phyloP scores from a whole-genome alignment of 2,888 invertebrate genomes.

The Pseudococcus longispinus region DNA sequence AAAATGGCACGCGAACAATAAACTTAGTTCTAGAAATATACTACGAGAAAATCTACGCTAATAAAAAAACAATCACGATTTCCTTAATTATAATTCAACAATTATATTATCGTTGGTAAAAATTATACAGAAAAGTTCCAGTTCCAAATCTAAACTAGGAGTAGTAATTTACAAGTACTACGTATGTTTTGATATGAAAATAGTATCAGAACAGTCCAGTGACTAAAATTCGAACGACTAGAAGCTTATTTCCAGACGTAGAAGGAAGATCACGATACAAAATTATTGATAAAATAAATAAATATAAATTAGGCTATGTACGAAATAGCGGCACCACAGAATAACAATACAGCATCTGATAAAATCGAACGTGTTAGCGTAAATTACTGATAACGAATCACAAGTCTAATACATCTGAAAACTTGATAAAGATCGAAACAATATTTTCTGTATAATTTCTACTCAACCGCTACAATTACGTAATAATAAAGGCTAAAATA shows the following conservation, averaged over 20 bases:
- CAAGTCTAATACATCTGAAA: background rate
- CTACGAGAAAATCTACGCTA: background rate
- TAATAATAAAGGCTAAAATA: background rate
- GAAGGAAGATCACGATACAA: background rate
- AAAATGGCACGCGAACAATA: background rate
- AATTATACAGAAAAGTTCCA: background rate
- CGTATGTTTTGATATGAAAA: too few relatives aligned
- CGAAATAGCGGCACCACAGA: background rate
- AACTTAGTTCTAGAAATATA: background rate
- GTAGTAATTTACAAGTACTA: background rate
- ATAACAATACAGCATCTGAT: background rate
- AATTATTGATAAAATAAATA: too few relatives aligned
- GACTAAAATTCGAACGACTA: background rate
- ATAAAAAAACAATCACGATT: background rate
- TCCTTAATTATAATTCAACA: background rate
- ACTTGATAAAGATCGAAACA: background rate
- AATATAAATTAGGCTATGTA: background rate
- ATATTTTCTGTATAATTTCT: background rate
- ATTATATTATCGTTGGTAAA: background rate
- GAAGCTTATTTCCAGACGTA: background rate
- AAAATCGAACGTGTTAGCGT: background rate
- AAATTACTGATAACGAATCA: background rate
- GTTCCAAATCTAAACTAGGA: background rate
- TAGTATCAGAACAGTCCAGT: too few relatives aligned
- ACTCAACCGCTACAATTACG: background rate